A percentile compares a stretch with the other conserved stretches of the same genome.
Conservation (phyloP, 30 jellyfish, hydroid and myxozoan genomes). For the Haliclystus octoradiatus region DNA sequence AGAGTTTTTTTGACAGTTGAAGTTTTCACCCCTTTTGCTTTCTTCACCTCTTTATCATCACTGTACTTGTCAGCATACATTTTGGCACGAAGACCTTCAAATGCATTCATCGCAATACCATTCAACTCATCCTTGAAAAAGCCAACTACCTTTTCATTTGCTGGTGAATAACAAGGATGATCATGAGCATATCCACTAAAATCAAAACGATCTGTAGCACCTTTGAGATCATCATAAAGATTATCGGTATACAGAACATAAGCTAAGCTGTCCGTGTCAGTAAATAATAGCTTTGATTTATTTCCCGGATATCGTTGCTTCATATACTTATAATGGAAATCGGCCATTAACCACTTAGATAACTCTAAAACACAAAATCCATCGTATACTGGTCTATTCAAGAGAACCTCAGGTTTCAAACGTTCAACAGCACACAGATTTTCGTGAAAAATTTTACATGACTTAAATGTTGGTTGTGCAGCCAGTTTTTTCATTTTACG, state of each 20-base stretch:
- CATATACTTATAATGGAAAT: too few relatives aligned
- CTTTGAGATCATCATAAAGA: not conserved
- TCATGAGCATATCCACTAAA: constrained; percentile 6
- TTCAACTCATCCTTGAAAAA: constrained; percentile 14
- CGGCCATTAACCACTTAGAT: too few relatives aligned
- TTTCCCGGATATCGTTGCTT: too few relatives aligned
- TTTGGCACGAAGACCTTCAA: constrained; percentile 12
- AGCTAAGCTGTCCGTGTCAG: constrained; percentile 14
- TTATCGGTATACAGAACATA: not conserved
- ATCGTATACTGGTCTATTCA: too few relatives aligned
- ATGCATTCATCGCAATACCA: constrained; percentile 7
- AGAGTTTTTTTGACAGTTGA: constrained; percentile 7
- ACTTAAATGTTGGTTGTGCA: too few relatives aligned
- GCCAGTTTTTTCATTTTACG: too few relatives aligned
- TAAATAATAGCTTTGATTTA: constrained; percentile 19
- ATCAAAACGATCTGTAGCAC: constrained; percentile 8
- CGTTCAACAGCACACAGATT: too few relatives aligned
- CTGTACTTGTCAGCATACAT: constrained; percentile 10
- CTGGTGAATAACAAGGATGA: constrained; percentile 1
- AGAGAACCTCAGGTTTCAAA: too few relatives aligned
- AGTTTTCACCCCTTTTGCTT: constrained; percentile 15
- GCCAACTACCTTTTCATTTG: constrained; percentile 13
- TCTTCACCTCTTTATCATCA: constrained; percentile 14
- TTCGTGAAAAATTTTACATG: too few relatives aligned
- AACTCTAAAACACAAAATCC: too few relatives aligned